Conservation (phyloP, 2,113 vertebrate genomes). For the Microcebus griseorufus region DNA sequence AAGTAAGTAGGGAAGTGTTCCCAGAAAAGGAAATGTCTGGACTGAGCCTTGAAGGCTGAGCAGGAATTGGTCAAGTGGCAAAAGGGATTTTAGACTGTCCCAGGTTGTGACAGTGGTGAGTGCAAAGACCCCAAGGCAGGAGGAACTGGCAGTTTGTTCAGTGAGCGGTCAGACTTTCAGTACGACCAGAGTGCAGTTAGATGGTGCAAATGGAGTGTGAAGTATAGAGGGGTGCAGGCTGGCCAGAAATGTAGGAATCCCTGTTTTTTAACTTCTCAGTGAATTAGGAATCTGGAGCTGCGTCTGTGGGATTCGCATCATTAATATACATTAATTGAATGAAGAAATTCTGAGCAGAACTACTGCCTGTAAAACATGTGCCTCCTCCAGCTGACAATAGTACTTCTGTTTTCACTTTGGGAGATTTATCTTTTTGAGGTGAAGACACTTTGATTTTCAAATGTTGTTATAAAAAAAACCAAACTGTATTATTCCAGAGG, state of each 20-base stretch:
- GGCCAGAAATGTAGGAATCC: background rate
- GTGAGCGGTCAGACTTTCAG: background rate
- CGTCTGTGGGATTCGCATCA: background rate
- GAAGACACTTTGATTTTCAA: background rate
- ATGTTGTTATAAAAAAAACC: background rate
- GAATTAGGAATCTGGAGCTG: background rate
- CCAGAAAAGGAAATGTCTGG: background rate
- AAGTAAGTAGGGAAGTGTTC: background rate
- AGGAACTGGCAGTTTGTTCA: background rate
- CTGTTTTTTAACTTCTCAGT: background rate
- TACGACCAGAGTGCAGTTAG: background rate
- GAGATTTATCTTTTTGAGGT: background rate
- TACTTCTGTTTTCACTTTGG: background rate
- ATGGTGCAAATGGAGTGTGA: background rate
- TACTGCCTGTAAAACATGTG: background rate
- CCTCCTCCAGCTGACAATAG: background rate
- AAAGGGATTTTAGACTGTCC: background rate
- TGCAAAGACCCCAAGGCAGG: background rate
- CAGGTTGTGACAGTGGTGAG: background rate
- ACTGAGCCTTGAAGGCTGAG: background rate
- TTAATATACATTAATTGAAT: background rate
- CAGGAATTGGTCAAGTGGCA: background rate
- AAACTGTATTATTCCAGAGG: background rate
- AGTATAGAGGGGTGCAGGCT: accelerated
- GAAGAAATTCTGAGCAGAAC: background rate